Evolutionary conservation across 2,888 invertebrate species (phyloP).

Genomic region (Sylvicola cinctus): DNA sequence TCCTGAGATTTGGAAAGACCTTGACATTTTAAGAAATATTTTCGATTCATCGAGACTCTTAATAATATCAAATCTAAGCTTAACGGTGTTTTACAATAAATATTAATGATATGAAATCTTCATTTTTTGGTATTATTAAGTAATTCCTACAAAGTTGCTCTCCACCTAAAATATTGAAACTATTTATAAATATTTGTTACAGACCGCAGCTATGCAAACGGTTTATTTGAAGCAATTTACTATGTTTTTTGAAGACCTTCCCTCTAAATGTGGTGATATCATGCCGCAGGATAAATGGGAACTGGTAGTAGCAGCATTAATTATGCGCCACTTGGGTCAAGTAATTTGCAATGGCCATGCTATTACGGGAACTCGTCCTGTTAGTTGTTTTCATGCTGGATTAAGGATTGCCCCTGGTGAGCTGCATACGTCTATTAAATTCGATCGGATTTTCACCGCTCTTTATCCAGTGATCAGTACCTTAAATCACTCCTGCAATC

Average conservation of each 20-base stretch:
- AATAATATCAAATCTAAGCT: no score
- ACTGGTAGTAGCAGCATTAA: conserved; percentile 33
- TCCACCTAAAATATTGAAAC: no score
- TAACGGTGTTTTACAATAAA: no score
- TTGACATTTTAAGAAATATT: no score
- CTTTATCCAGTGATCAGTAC: conserved; percentile 73
- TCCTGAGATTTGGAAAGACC: no score
- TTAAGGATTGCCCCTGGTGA: conserved; percentile 11
- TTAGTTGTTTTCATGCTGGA: conserved; percentile 7
- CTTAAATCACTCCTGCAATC: conserved; percentile 85
- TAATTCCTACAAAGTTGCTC: no score
- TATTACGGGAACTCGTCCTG: conserved; percentile 17
- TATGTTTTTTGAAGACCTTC: conserved; percentile 34
- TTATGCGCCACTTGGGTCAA: conserved; percentile 61
- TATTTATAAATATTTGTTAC: conserved; percentile 10
- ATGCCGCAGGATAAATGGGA: conserved; percentile 24
- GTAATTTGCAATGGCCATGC: conserved; percentile 58
- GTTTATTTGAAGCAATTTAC: conserved; percentile 43
- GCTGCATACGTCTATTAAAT: conserved; percentile 14
- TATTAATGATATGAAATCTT: no score
- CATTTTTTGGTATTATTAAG: no score
- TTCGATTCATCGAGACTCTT: no score
- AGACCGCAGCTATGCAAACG: conserved; percentile 47
- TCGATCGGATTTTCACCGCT: conserved; percentile 44
- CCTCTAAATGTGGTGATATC: conserved; percentile 15